Conservation (phyloP, 2,797 vertebrate species). For the Cyclura pinguis region DNA sequence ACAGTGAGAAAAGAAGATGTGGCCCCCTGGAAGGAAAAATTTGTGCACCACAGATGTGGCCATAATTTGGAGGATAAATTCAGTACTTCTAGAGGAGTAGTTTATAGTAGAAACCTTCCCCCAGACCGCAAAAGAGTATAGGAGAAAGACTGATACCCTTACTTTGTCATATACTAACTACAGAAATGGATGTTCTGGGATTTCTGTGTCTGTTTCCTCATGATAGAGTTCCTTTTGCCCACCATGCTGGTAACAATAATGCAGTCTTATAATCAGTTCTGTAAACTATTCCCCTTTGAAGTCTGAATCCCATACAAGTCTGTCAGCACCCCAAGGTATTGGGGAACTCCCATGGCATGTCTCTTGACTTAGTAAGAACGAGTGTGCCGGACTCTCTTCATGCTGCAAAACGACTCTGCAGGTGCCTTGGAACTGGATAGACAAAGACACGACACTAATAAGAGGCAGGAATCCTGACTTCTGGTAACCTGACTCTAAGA, state of each 20-base stretch:
- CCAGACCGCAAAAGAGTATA: too few species aligned
- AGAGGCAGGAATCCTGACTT: constrained; percentile 1
- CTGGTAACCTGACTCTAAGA: not conserved
- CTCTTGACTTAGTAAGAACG: not conserved
- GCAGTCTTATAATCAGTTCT: constrained; percentile 23
- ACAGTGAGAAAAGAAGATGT: not conserved
- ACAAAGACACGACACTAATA: not conserved
- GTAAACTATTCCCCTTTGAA: constrained; percentile 46
- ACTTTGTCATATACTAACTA: not conserved
- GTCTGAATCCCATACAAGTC: not conserved
- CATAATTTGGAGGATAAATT: not conserved
- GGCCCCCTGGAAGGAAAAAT: not conserved
- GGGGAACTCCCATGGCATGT: constrained; percentile 13
- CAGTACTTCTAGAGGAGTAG: not conserved
- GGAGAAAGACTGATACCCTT: not conserved
- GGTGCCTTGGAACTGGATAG: not conserved
- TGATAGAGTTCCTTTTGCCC: constrained; percentile 30
- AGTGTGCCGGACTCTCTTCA: not conserved
- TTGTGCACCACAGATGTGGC: not conserved
- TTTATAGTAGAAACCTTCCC: not conserved
- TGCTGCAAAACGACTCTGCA: constrained; percentile 14
- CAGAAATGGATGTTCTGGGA: not conserved
- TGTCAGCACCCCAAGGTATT: constrained; percentile 14
- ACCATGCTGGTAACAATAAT: constrained; percentile 29
- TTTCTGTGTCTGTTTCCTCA: constrained; percentile 17